Evolutionary conservation across 2,113 vertebrate genomes (phyloP).

Genomic region (Struthidea cinerea): DNA sequence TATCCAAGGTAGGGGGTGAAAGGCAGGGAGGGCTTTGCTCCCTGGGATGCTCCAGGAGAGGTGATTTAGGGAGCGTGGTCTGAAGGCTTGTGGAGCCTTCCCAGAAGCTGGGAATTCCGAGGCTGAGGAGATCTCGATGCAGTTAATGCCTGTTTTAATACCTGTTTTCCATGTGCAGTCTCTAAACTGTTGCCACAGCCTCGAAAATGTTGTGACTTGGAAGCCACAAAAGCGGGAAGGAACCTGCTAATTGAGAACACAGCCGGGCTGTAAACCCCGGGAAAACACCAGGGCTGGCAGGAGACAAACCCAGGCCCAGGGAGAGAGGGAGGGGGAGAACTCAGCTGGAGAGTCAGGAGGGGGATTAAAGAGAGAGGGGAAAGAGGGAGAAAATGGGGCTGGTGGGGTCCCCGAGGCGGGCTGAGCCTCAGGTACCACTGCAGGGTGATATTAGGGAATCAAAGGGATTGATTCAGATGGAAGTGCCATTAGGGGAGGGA

Average conservation of each 20-base stretch:
- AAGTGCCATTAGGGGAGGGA: neutral
- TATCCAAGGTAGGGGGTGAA: neutral
- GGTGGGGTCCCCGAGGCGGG: neutral
- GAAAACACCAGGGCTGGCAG: neutral
- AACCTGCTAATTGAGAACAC: conserved; percentile 52
- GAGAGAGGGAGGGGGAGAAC: neutral
- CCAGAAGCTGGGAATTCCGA: neutral
- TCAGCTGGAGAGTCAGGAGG: neutral
- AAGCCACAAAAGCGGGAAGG: conserved; percentile 48
- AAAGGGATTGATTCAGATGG: conserved; percentile 10
- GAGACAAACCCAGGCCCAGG: neutral
- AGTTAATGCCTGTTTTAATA: conserved; percentile 45
- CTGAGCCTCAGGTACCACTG: neutral
- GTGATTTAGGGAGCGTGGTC: neutral
- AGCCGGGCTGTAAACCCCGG: conserved; percentile 27
- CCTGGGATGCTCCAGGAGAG: neutral
- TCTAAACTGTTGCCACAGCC: conserved; percentile 28
- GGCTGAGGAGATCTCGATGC: neutral
- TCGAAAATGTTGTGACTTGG: conserved; percentile 54
- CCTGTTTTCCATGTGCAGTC: conserved; percentile 14
- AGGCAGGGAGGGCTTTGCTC: neutral
- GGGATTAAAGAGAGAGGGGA: neutral
- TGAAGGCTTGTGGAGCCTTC: neutral
- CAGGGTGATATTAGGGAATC: neutral
- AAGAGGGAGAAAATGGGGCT: neutral